A percentile compares a stretch with the other conserved stretches of the same genome.
These are phyloP conservation scores for Ornithorhynchus anatinus DNA, from an alignment of 2,113 vertebrate genomes.

Conservation along the genomic window DNA sequence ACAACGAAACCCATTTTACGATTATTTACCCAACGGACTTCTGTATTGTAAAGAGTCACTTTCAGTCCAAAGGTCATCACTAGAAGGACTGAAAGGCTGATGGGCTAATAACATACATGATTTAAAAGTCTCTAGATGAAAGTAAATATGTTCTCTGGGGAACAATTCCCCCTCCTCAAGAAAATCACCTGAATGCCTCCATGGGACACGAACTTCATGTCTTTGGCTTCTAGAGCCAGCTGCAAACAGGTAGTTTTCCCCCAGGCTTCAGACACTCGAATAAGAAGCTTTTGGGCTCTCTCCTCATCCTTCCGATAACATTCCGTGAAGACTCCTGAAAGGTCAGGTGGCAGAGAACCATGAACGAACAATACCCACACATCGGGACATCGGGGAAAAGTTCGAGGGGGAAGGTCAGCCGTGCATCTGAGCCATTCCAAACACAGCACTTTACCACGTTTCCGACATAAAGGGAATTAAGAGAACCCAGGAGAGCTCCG, in stretches of 20 bases:
- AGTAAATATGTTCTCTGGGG: background rate
- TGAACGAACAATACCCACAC: too few relatives aligned
- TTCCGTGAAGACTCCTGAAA: constrained; percentile 83
- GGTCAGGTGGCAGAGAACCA: accelerated
- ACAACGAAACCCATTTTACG: too few relatives aligned
- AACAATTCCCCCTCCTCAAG: background rate
- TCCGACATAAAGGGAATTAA: too few relatives aligned
- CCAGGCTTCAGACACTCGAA: constrained; percentile 84
- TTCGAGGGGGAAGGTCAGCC: background rate
- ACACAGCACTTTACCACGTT: too few relatives aligned
- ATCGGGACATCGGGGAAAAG: accelerated
- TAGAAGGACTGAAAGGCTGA: too few relatives aligned
- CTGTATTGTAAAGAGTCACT: too few relatives aligned
- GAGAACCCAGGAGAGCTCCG: too few relatives aligned
- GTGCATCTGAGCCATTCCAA: background rate
- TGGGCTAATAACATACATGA: too few relatives aligned
- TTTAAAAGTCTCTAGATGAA: too few relatives aligned
- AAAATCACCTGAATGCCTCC: constrained; percentile 88
- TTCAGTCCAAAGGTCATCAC: too few relatives aligned
- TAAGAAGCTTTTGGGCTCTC: constrained; percentile 85
- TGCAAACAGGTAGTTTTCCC: constrained; percentile 88
- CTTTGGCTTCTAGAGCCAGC: constrained; percentile 86
- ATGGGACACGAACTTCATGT: constrained; percentile 90
- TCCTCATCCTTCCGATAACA: constrained; percentile 83
- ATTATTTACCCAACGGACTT: too few relatives aligned